These are phyloP conservation scores for Nothobranchius furzeri DNA, from an alignment of 2,113 vertebrate species.

Conservation along the genomic window DNA sequence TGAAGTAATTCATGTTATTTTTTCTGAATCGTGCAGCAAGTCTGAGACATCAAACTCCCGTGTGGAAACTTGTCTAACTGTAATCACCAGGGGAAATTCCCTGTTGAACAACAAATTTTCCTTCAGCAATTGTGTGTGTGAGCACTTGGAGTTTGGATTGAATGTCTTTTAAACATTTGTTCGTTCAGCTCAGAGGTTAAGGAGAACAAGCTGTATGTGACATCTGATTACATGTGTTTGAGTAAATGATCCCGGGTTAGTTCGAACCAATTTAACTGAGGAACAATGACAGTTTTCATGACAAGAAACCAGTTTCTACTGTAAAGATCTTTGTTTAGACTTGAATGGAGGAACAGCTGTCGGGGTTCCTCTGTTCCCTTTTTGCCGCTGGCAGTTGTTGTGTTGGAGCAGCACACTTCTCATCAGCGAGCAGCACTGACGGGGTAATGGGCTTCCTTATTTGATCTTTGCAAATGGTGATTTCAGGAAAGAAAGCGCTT, in stretches of 20 bases:
- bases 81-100: not conserved
- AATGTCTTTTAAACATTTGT: slow-evolving; percentile 3
- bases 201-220: slow-evolving; percentile 12
- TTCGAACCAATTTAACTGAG: slow-evolving; percentile 1
- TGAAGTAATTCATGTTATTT: not conserved
- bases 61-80: not conserved
- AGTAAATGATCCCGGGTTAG: slow-evolving; percentile 13
- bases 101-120: not conserved
- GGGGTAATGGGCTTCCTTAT: slow-evolving; percentile 67
- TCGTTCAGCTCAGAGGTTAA: slow-evolving; percentile 4
- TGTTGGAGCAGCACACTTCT: slow-evolving; percentile 38
- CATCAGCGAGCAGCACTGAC: slow-evolving; percentile 67
- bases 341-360: slow-evolving; percentile 39
- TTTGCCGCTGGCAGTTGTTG: slow-evolving; percentile 31
- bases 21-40: not conserved
- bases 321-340: slow-evolving; percentile 35
- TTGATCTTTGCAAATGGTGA: slow-evolving; percentile 42
- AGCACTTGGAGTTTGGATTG: not conserved
- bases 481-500: slow-evolving; percentile 50
- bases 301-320: slow-evolving; percentile 20
- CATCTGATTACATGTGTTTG: slow-evolving; percentile 15
- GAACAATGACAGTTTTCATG: slow-evolving; percentile 23
- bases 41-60: not conserved
- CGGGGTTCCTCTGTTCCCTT: slow-evolving; percentile 9
- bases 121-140: not conserved